Evolutionary conservation across 2,797 vertebrate species (phyloP).

Genomic region (Pseudocheirus occidentalis): DNA sequence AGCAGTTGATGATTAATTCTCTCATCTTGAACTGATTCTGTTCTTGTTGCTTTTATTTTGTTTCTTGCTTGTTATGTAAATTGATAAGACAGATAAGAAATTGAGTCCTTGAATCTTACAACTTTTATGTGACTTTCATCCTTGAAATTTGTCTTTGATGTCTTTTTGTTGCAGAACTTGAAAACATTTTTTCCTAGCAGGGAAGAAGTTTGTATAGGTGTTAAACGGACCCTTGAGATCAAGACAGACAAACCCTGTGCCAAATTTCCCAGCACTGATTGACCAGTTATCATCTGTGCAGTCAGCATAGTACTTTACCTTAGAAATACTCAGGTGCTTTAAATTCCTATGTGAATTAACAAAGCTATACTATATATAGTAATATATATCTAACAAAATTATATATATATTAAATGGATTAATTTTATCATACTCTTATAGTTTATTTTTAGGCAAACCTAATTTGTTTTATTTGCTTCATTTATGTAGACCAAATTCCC

Average conservation of each 20-base stretch:
- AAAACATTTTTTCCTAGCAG: slow-evolving; percentile 13
- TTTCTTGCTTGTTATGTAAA: slow-evolving; percentile 25
- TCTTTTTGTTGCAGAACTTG: background rate
- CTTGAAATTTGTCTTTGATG: slow-evolving; percentile 1
- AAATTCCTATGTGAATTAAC: slow-evolving; percentile 18
- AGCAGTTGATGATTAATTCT: slow-evolving; percentile 38
- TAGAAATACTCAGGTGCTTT: slow-evolving; percentile 1
- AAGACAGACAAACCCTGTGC: slow-evolving; percentile 11
- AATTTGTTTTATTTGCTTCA: background rate
- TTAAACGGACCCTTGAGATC: background rate
- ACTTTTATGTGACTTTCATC: slow-evolving; percentile 14
- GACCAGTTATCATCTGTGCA: background rate
- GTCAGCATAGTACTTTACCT: background rate
- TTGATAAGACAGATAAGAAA: slow-evolving; percentile 16
- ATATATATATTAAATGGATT: background rate
- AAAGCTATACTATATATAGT: background rate
- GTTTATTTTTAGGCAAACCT: slow-evolving; percentile 4
- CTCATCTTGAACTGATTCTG: slow-evolving; percentile 39
- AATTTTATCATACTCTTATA: background rate
- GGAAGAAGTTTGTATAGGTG: background rate
- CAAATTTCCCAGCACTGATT: background rate
- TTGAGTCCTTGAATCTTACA: background rate
- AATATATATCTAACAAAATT: background rate
- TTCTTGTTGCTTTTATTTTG: slow-evolving; percentile 32
- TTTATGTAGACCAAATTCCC: background rate